A percentile compares a stretch with the other conserved stretches of the same genome.
Evolutionary conservation across 2,113 vertebrate genomes (phyloP).

Genomic region (Parus major): DNA sequence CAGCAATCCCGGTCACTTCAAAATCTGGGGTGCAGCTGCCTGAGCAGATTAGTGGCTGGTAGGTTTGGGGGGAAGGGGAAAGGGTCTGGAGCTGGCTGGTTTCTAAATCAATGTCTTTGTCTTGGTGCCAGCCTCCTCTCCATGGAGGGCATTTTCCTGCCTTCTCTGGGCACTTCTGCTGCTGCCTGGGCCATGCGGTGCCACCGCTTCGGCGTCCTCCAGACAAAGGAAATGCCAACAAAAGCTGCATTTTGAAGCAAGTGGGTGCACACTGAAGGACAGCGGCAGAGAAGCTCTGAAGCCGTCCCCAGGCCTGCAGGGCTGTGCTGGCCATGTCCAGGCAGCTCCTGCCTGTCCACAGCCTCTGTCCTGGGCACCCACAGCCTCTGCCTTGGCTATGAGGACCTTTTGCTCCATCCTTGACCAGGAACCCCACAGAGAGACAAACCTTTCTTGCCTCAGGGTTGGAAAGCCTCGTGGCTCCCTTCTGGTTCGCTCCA

Average conservation of each 20-base stretch:
- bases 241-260: background rate
- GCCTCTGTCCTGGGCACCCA: background rate
- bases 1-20: accelerated
- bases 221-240: conserved; percentile 1
- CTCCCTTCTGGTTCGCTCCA: background rate
- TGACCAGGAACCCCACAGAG: accelerated
- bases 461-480: background rate
- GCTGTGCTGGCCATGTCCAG: accelerated
- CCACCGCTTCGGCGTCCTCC: background rate
- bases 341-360: background rate
- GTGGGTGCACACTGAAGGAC: background rate
- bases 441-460: background rate
- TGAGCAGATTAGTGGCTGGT: accelerated
- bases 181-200: background rate
- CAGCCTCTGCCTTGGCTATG: background rate
- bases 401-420: background rate
- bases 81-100: background rate
- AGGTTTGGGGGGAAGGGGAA: background rate
- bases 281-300: accelerated
- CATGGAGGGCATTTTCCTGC: accelerated
- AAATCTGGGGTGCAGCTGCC: background rate
- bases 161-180: background rate
- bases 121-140: background rate
- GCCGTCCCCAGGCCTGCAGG: background rate
- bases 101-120: background rate